Evolutionary conservation across 92 coral and sea anemone genomes (phyloP), one percentile per base, ranked within the genome.

Genomic region (Desmophyllum pertusum): DNA sequence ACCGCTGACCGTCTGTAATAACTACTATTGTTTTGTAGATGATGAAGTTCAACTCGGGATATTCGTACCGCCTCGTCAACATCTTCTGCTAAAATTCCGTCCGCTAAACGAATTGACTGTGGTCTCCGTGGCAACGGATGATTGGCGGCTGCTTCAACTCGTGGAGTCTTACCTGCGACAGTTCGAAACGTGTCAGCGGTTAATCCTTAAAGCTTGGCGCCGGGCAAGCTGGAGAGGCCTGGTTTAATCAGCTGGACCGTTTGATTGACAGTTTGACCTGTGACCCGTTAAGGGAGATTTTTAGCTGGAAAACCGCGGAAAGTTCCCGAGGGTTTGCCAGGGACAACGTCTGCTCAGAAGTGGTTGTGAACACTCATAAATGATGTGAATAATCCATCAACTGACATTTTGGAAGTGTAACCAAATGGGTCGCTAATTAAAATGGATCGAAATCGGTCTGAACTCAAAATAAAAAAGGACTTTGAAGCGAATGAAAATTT

Each of bases 1-100:
- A n/a, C n/a, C n/a, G n/a, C n/a, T n/a, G n/a, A n/a, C n/a, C n/a
- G n/a, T n/a, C n/a, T n/a, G n/a, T n/a, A n/a, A n/a, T n/a, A n/a
- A n/a, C n/a, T n/a, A n/a, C n/a, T n/a, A n/a, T n/a, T 45, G 0
- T 40, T 66, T 51, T 79, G 37, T 57, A 96, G 99, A 91, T 79
- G 84, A 84, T 55, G 94, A 94, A 57, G 76, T 90, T 21, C 84
- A 69, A n/a, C 96, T 92, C 21, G 99, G 98, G 39, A 95, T 96
- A 25, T 90, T 94, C 78, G 80, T 96, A 14, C 96, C 99, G 4
- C 98, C 98, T 31, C 91, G 82, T 52, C 99, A 96, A 35, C 99
- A 96, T 78, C 94, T 96, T 18, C 91, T 96, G n/a, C 77, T 96
- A 15, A 85, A 92, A 81, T 94, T 96, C 70, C 86, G 91, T 45